A percentile compares a stretch with the other conserved stretches of the same genome.
These are phyloP conservation scores for Triops longicaudatus DNA, from an alignment of 1,140 invertebrate species.

Conservation along the genomic window DNA sequence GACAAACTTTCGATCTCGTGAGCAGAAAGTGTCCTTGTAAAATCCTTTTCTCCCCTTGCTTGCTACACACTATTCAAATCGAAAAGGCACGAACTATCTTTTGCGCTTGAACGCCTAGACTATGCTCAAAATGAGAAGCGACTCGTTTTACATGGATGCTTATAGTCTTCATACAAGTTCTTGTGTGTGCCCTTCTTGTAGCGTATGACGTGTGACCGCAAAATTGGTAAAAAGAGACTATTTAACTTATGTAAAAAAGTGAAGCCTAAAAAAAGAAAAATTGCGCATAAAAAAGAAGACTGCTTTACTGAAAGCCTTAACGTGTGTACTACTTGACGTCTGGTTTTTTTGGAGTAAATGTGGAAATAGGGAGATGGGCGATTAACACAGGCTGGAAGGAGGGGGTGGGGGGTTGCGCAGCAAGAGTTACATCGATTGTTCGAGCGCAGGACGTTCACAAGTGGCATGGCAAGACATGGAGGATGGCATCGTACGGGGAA, in stretches of 20 bases:
- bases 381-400: slow-evolving; percentile 3
- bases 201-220: background rate
- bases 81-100: background rate
- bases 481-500: background rate
- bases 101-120: background rate
- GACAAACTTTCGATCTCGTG: background rate
- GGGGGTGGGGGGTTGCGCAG: background rate
- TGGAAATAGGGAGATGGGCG: background rate
- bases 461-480: slow-evolving; percentile 5
- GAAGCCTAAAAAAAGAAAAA: background rate
- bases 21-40: background rate
- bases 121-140: background rate
- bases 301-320: slow-evolving; percentile 6
- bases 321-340: slow-evolving; percentile 5
- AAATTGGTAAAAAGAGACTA: background rate
- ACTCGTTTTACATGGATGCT: background rate
- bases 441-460: slow-evolving; percentile 10
- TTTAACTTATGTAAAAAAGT: background rate
- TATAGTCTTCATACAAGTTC: background rate
- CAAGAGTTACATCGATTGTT: slow-evolving; percentile 12
- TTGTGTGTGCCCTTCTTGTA: background rate
- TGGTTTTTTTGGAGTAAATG: background rate
- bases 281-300: background rate
- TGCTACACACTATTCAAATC: background rate
- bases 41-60: background rate